A percentile compares a stretch with the other conserved stretches of the same genome.
These are phyloP conservation scores for Anoplolepis gracilipes DNA, from an alignment of 1,140 invertebrate species.

Conservation along the genomic window DNA sequence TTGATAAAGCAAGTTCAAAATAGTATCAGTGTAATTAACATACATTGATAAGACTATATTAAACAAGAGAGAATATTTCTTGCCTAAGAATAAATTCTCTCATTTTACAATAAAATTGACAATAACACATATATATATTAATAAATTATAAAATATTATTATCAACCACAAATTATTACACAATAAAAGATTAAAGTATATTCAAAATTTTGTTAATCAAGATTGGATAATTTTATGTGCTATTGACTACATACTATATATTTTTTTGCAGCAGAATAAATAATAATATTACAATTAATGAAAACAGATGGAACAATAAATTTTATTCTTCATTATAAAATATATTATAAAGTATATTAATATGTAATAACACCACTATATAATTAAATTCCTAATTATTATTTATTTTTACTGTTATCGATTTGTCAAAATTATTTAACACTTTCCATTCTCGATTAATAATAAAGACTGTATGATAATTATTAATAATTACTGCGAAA, in stretches of 20 bases:
- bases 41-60: neutral
- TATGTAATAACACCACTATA: neutral
- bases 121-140: neutral
- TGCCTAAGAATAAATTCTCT: neutral
- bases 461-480: neutral
- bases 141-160: neutral
- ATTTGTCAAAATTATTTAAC: neutral
- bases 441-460: neutral
- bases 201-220: neutral
- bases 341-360: neutral
- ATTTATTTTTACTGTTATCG: neutral
- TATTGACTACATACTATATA: neutral
- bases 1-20: conserved; percentile 21
- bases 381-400: neutral
- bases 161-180: neutral
- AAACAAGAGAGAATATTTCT: neutral
- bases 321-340: neutral
- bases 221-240: neutral
- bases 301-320: neutral
- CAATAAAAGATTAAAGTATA: neutral
- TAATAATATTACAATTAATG: neutral
- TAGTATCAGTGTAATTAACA: neutral
- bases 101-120: neutral
- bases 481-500: neutral
- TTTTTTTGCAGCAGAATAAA: neutral